Base-by-base conservation (phyloP, 2,113 vertebrate species). In the Corydoras sp. region DNA sequence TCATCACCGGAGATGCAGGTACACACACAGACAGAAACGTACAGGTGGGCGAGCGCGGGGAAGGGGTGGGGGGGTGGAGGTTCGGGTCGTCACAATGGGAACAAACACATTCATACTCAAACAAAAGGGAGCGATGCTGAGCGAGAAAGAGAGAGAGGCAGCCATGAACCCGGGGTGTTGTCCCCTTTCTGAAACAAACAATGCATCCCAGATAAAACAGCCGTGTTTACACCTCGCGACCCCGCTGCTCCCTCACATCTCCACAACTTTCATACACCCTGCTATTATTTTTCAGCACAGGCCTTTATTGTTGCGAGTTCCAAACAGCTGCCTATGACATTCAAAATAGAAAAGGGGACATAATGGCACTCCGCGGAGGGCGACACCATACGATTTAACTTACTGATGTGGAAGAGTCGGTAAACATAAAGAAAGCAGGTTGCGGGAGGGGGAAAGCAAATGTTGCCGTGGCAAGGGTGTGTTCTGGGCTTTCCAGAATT, bases 111-210 rank as follows among this genome's bases (percentile, higher is more conserved):
- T 71, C 68, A 74, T 56, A 71, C 35, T 30, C 24, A 29, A 43
- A 74, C 71, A 77, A 78, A 78, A 76, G 59, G 58, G 64, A 62
- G 49, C 35, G 50, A 32, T 78, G 76, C 43, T 62, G 64, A 61
- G 58, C n/a, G 4, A 35, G 14, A n/a, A 12, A 50, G 3, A 60
- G 18, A 69, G 48, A 43, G 51, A 62, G 7, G 50, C 11, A 30
- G 18, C 9, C 1, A 24, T 9, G 32, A 3, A 10, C 66, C 30
- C 32, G 9, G 35, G 43, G 53, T 55, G 10, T 62, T 29, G 2
- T 11, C 35, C 35, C 43, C 71, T 71, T 68, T 74, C 53, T 60
- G 60, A 79, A 76, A 70, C 66, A 76, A 79, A 79, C 71, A 76
- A 79, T 71, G 54, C 35, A 18, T 50, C 53, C 15, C 58, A 48